Conservation (phyloP, 2,113 vertebrate species). For the Oreochromis niloticus region DNA sequence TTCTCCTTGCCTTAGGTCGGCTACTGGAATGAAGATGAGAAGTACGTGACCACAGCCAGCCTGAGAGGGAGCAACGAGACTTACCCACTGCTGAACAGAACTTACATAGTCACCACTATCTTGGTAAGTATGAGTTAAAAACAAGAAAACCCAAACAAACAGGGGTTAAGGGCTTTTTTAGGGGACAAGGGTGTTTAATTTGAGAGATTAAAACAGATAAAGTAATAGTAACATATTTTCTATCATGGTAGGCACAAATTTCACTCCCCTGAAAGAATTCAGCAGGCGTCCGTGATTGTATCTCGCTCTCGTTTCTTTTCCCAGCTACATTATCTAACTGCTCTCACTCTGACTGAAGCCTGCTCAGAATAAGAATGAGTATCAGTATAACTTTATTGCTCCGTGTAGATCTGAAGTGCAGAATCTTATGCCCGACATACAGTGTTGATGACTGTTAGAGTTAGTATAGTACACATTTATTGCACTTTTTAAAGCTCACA, state of each 20-base stretch:
- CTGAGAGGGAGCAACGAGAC: constrained; percentile 84
- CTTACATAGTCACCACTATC: constrained; percentile 97
- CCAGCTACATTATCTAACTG: neutral
- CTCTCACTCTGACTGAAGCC: neutral
- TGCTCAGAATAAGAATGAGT: neutral
- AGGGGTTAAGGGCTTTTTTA: neutral
- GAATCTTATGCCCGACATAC: neutral
- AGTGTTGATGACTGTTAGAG: neutral
- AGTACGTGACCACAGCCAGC: constrained; percentile 83
- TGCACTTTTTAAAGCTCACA: neutral
- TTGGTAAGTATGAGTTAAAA: constrained; percentile 76
- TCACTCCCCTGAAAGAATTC: constrained; percentile 1
- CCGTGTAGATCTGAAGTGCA: neutral
- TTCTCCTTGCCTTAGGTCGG: constrained; percentile 78
- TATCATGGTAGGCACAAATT: constrained; percentile 30
- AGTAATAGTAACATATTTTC: constrained; percentile 14
- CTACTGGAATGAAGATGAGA: constrained; percentile 98
- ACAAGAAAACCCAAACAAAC: neutral
- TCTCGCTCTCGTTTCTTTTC: neutral
- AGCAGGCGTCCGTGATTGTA: constrained; percentile 20
- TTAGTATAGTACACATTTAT: neutral
- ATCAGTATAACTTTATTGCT: neutral
- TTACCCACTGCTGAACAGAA: constrained; percentile 88
- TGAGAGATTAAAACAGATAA: neutral
- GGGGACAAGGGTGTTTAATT: neutral